Evolutionary conservation across 53 echinoderm and acorn worm genomes (phyloP).

Genomic region (Echinarachnius parma): DNA sequence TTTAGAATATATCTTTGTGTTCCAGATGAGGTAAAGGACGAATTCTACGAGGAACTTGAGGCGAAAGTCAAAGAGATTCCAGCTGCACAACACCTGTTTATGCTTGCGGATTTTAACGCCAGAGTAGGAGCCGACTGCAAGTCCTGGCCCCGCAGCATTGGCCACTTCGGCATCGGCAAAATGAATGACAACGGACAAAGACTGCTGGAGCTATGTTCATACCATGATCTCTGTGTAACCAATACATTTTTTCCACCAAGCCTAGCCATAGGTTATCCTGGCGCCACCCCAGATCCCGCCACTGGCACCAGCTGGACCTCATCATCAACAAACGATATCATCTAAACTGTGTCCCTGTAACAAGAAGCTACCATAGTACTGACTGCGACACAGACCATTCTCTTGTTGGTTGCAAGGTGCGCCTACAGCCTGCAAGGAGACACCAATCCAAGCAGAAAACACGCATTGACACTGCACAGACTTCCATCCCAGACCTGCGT

Average conservation of each 20-base stretch:
- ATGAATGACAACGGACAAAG: constrained; percentile 64
- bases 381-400: constrained; percentile 65
- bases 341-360: too few relatives aligned
- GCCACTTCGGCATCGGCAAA: constrained; percentile 52
- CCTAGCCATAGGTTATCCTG: constrained; percentile 4
- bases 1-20: too few relatives aligned
- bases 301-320: constrained; percentile 52
- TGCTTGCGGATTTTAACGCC: too few relatives aligned
- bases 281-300: constrained; percentile 32
- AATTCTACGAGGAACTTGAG: too few relatives aligned
- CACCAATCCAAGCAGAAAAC: constrained; percentile 28
- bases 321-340: background rate
- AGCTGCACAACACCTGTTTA: too few relatives aligned
- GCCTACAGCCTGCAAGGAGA: constrained; percentile 26
- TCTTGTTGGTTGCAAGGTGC: constrained; percentile 33
- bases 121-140: too few relatives aligned
- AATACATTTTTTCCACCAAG: constrained; percentile 50
- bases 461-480: constrained; percentile 18
- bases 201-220: constrained; percentile 38
- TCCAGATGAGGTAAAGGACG: too few relatives aligned
- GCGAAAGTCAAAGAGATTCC: too few relatives aligned
- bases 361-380: constrained; percentile 24
- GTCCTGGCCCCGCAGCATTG: constrained; percentile 51
- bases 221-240: constrained; percentile 37
- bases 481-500: background rate